Evolutionary conservation across 1,140 invertebrate genomes (phyloP).

Genomic region (Musca domestica): DNA sequence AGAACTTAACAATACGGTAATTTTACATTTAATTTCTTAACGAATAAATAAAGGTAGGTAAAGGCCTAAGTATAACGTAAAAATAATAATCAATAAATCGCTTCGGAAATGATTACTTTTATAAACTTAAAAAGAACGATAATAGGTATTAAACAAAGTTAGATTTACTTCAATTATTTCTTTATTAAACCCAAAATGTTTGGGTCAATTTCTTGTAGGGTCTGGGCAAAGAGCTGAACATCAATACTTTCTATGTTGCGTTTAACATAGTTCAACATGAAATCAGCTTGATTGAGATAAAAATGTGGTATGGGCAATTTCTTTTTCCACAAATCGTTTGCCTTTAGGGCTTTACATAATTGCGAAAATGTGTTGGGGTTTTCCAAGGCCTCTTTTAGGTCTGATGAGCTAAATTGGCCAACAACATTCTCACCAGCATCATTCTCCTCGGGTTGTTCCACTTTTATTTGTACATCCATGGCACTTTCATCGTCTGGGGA

Average conservation of each 20-base stretch:
- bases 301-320: slow-evolving; percentile 34
- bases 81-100: no score
- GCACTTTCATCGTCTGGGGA: not conserved
- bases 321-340: slow-evolving; percentile 36
- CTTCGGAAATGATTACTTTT: no score
- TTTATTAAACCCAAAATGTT: slow-evolving; percentile 4
- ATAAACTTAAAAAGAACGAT: no score
- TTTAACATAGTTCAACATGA: slow-evolving; percentile 38
- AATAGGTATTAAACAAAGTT: no score
- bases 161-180: not conserved
- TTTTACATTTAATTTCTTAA: no score
- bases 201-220: slow-evolving; percentile 29
- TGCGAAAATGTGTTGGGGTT: slow-evolving; percentile 21
- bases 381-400: not conserved
- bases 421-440: not conserved
- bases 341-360: slow-evolving; percentile 31
- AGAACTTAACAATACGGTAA: no score
- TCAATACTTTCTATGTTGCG: slow-evolving; percentile 31
- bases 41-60: no score
- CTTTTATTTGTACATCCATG: not conserved
- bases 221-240: slow-evolving; percentile 28
- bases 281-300: slow-evolving; percentile 37
- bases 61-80: no score
- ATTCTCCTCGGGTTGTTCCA: not conserved
- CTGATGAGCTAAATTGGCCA: not conserved